phyloP scores from a whole-genome alignment of 2,888 invertebrate species.

The Octonoba sinensis region DNA sequence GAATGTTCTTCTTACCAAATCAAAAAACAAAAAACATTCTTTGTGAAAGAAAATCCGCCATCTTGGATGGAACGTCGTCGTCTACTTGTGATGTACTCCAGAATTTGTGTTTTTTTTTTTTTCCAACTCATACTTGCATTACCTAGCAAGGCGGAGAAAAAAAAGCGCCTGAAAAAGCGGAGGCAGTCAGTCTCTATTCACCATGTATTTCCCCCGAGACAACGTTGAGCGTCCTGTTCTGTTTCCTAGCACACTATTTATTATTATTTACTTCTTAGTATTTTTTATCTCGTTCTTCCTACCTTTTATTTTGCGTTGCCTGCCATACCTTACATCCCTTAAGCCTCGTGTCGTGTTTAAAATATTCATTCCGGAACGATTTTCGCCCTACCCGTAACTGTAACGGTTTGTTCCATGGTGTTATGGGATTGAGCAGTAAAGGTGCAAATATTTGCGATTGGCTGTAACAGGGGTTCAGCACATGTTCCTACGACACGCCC shows the following conservation, averaged over 20 bases:
- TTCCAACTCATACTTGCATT: constrained; percentile 25
- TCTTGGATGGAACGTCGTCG: constrained; percentile 31
- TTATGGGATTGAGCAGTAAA: constrained; percentile 56
- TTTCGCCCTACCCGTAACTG: constrained; percentile 52
- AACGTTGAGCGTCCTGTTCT: constrained; percentile 20
- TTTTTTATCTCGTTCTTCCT: constrained; percentile 4
- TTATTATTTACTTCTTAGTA: constrained; percentile 45
- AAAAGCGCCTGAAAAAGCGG: constrained; percentile 25
- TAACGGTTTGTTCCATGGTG: constrained; percentile 36
- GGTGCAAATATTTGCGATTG: constrained; percentile 47
- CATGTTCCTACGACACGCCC: constrained; percentile 26
- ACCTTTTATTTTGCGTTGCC: constrained; percentile 14
- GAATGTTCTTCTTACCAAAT: no score
- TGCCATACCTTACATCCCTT: constrained; percentile 33
- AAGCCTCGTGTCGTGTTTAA: constrained; percentile 55
- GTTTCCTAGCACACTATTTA: constrained; percentile 39
- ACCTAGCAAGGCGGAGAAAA: constrained; percentile 17
- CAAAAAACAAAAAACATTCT: no score
- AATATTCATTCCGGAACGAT: constrained; percentile 57
- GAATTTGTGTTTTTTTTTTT: constrained; percentile 32
- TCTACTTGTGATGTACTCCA: constrained; percentile 24
- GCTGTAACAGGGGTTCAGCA: constrained; percentile 39
- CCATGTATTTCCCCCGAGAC: constrained; percentile 37
- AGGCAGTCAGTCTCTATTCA: constrained; percentile 45
- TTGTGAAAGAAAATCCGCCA: constrained; percentile 17